A percentile compares a stretch with the other conserved stretches of the same genome.
phyloP scores from a whole-genome alignment of 2,113 vertebrate species.

The Suricata suricatta region DNA sequence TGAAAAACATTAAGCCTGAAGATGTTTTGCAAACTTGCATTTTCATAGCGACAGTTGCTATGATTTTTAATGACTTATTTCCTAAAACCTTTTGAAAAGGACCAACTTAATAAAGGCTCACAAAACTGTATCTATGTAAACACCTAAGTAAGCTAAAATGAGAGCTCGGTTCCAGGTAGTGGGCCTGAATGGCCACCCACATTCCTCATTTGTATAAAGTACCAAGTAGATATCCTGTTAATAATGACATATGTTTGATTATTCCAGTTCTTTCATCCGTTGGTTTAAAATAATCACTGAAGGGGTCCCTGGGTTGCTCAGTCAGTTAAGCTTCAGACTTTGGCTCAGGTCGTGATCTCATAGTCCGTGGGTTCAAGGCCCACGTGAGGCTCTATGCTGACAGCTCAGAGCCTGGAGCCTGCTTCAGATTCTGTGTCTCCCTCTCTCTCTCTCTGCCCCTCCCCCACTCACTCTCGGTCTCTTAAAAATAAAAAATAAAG shows the following conservation, averaged over 20 bases:
- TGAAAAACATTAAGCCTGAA: neutral
- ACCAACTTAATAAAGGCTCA: neutral
- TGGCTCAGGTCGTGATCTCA: too few relatives aligned
- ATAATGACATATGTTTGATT: neutral
- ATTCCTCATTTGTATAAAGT: neutral
- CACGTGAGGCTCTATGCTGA: too few relatives aligned
- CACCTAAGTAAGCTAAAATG: neutral
- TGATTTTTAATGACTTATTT: neutral
- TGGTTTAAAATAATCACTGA: neutral
- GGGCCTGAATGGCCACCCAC: neutral
- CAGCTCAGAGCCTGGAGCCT: too few relatives aligned
- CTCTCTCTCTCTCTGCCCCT: too few relatives aligned
- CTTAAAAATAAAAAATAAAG: too few relatives aligned
- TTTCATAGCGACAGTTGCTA: neutral
- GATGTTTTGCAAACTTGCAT: neutral
- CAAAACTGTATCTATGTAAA: neutral
- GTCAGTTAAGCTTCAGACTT: too few relatives aligned
- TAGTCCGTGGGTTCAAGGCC: too few relatives aligned
- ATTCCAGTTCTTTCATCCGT: neutral
- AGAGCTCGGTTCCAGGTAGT: neutral
- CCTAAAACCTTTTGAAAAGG: neutral
- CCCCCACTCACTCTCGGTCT: too few relatives aligned
- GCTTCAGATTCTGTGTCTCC: too few relatives aligned
- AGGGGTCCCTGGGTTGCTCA: neutral
- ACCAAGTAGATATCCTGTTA: neutral